Evolutionary conservation across 2,797 vertebrate genomes (phyloP).

Genomic region (Numenius phaeopus): DNA sequence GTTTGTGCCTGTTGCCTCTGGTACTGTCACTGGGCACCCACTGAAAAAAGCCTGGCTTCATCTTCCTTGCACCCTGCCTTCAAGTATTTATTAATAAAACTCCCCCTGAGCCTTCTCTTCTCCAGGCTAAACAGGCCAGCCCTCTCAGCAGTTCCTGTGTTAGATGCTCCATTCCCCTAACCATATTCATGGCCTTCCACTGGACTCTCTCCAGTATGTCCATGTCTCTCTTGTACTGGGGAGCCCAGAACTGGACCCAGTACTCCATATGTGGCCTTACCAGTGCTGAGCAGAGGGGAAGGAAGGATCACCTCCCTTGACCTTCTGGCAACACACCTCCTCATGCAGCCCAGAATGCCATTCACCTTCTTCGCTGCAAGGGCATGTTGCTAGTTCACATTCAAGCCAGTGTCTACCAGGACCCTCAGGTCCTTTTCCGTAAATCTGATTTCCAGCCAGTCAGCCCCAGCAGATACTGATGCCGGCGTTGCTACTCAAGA

Average conservation of each 20-base stretch:
- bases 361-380: neutral
- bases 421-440: neutral
- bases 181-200: accelerated
- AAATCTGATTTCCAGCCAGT: neutral
- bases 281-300: neutral
- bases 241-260: neutral
- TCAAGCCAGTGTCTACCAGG: no score
- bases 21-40: neutral
- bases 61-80: neutral
- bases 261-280: neutral
- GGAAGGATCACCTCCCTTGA: accelerated
- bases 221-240: neutral
- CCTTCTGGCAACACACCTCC: neutral
- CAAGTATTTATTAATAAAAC: neutral
- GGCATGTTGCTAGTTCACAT: accelerated
- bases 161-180: neutral
- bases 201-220: neutral
- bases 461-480: neutral
- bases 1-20: neutral
- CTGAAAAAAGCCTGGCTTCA: neutral
- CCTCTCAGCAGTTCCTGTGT: neutral
- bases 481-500: no score
- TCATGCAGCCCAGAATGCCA: accelerated
- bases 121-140: neutral
- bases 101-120: neutral